Percentiles rank a stretch among this genome's conserved stretches.
These are phyloP conservation scores for Papilio machaon DNA, from an alignment of 1,140 invertebrate species.

Conservation along the genomic window DNA sequence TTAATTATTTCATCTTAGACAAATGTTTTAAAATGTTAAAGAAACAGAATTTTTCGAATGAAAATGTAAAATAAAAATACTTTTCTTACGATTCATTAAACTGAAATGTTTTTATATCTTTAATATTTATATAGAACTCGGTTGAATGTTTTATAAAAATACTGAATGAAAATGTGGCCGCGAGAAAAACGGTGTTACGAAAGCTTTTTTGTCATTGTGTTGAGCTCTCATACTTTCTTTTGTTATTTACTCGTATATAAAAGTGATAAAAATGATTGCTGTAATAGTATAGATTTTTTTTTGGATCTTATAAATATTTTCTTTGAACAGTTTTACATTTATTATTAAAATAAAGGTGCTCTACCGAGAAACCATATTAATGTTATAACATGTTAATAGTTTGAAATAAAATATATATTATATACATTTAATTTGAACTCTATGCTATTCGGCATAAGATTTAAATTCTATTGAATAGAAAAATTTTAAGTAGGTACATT, in stretches of 20 bases:
- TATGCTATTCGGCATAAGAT: too few relatives aligned
- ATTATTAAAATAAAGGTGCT: too few relatives aligned
- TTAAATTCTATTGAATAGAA: too few relatives aligned
- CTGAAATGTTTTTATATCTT: background rate
- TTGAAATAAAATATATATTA: too few relatives aligned
- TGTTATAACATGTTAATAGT: too few relatives aligned
- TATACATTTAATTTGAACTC: too few relatives aligned
- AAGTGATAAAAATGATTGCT: slow-evolving; percentile 6
- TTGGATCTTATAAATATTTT: background rate
- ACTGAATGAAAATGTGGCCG: slow-evolving; percentile 12
- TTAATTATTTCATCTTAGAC: background rate
- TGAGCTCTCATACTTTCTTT: slow-evolving; percentile 10
- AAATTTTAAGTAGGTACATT: too few relatives aligned
- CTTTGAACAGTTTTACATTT: too few relatives aligned
- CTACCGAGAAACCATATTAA: too few relatives aligned
- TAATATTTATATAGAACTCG: background rate
- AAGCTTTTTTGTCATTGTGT: slow-evolving; percentile 15
- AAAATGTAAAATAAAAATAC: background rate
- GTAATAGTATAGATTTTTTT: background rate
- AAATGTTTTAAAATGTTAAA: background rate
- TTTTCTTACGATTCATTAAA: slow-evolving; percentile 5
- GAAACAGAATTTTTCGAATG: background rate
- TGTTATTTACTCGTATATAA: slow-evolving; percentile 6
- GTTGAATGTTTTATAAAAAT: slow-evolving; percentile 27
- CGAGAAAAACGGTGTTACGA: slow-evolving; percentile 10